Evolutionary conservation across 2,888 invertebrate species (phyloP).

Genomic region (Abrostola tripartita): DNA sequence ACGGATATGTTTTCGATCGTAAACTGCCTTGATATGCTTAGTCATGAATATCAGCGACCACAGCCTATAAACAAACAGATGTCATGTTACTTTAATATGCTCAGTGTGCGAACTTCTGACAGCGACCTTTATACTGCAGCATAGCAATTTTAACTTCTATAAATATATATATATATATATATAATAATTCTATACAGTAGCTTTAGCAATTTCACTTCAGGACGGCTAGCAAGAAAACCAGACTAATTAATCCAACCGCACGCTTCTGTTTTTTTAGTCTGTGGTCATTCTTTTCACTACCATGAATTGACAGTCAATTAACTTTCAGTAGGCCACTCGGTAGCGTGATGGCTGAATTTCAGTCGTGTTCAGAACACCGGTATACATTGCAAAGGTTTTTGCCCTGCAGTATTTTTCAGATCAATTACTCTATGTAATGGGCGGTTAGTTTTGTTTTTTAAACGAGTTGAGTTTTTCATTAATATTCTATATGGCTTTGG

Average conservation of each 20-base stretch:
- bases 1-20: conserved; percentile 42
- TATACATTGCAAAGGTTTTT: conserved; percentile 28
- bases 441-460: conserved; percentile 33
- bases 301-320: conserved; percentile 56
- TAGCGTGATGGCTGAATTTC: conserved; percentile 27
- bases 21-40: conserved; percentile 30
- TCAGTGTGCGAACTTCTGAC: neutral
- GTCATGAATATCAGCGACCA: conserved; percentile 5
- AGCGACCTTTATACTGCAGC: neutral
- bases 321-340: conserved; percentile 31
- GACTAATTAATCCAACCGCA: neutral
- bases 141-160: too few species aligned
- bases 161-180: too few species aligned
- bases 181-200: too few species aligned
- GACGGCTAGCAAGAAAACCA: too few species aligned
- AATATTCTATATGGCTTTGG: neutral
- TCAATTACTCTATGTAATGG: conserved; percentile 15
- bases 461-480: neutral
- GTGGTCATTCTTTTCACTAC: conserved; percentile 26
- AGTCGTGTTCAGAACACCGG: conserved; percentile 17
- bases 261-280: conserved; percentile 9
- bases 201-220: too few species aligned
- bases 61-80: neutral
- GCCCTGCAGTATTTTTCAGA: conserved; percentile 9
- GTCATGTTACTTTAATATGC: neutral